These are phyloP conservation scores for Tachystola acroxantha DNA, from an alignment of 2,888 invertebrate species.

Conservation along the genomic window DNA sequence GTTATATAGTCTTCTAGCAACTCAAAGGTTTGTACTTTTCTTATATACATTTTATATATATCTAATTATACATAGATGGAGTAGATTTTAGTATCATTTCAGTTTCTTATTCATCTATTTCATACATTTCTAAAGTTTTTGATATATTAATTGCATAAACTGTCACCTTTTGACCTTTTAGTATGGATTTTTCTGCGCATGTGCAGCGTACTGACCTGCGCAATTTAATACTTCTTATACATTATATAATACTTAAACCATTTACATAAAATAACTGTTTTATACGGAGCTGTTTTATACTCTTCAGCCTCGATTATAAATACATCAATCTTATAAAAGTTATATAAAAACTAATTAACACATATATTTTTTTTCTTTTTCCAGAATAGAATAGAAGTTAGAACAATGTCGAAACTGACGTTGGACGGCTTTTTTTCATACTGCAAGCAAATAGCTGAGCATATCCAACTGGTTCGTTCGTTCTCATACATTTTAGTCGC, in stretches of 20 bases:
- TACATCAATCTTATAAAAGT: too few relatives aligned
- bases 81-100: conserved; percentile 14
- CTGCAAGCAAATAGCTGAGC: conserved; percentile 78
- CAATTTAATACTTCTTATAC: conserved; percentile 7
- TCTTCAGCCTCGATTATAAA: too few relatives aligned
- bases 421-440: conserved; percentile 77
- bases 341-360: conserved; percentile 30
- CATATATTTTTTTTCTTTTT: conserved; percentile 53
- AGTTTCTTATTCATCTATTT: conserved; percentile 14
- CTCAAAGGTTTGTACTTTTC: conserved; percentile 27
- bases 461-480: conserved; percentile 76
- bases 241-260: too few relatives aligned
- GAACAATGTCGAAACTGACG: conserved; percentile 70
- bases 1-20: not conserved
- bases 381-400: conserved; percentile 62
- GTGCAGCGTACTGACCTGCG: conserved; percentile 22
- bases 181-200: conserved; percentile 30
- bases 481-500: conserved; percentile 17
- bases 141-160: conserved; percentile 12
- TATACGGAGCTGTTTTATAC: too few relatives aligned
- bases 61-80: conserved; percentile 12
- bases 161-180: conserved; percentile 25
- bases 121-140: conserved; percentile 14
- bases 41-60: conserved; percentile 8
- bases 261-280: too few relatives aligned